Evolutionary conservation across 1,140 invertebrate species (phyloP), one percentile per base, ranked within the genome.

Genomic region (Plodia interpunctella): DNA sequence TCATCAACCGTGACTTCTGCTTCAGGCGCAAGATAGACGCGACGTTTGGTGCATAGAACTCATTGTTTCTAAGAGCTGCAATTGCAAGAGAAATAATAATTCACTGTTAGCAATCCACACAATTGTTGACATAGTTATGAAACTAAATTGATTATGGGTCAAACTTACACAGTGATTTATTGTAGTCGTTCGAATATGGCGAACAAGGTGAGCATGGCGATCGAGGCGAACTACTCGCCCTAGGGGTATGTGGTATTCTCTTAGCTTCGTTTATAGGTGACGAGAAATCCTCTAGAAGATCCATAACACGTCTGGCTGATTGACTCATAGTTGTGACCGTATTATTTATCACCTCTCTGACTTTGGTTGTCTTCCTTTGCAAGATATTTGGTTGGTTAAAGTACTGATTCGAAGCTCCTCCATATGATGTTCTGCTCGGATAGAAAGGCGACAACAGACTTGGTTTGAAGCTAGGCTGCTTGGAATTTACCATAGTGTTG

Each of bases 351-450:
- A 66, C 59, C 55, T 84, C 68, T 62, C 75, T 82, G 19, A 81
- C 68, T 25, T 62, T 52, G 32, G 71, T 62, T 5, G 58, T 62
- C 56, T 71, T 78, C 38, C 63, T 72, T 13, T 72, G 66, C 44
- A 71, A 75, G 55, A 91, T 82, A 60, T 89, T 72, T 61, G 84
- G 80, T 52, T 84, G 80, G 65, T 89, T 90, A 59, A 86, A 87
- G 57, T 90, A 90, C 57, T 93, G 92, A 1, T 93, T 92, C 44
- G 94, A 92, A 35, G 94, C 93, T 50, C 96, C 96, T 21, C 96
- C 96, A 86, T 94, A 97, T 49, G 92, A 93, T 2, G 94, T 96
- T 66, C 91, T 92, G n/a, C 95, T 95, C 65, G 91, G 91, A 78
- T 97, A 97, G 81, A 97, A 97, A 30, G 96, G 94, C 10, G 96